Percentiles rank a stretch among this genome's conserved stretches.
Evolutionary conservation across 2,888 invertebrate genomes (phyloP).

Genomic region (Hyalella azteca): DNA sequence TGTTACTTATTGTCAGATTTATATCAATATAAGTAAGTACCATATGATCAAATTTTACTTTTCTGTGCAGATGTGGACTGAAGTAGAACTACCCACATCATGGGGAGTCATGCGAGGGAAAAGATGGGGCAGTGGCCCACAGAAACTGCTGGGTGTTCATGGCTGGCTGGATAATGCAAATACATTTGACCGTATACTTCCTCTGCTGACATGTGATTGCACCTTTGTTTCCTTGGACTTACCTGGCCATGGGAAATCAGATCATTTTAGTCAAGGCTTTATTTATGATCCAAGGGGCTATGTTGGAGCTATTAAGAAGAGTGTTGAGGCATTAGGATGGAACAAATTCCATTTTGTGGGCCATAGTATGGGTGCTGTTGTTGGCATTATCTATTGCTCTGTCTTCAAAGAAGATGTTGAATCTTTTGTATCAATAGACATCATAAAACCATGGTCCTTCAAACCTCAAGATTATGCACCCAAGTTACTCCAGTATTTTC

Average conservation of each 20-base stretch:
- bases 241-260: conserved; percentile 51
- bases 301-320: conserved; percentile 47
- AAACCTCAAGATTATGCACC: conserved; percentile 38
- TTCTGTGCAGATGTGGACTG: conserved; percentile 22
- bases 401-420: conserved; percentile 62
- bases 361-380: conserved; percentile 62
- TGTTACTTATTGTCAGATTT: too few relatives aligned
- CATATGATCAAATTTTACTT: background rate
- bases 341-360: conserved; percentile 59
- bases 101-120: conserved; percentile 24
- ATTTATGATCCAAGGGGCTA: conserved; percentile 51
- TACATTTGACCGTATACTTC: conserved; percentile 48
- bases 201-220: conserved; percentile 35
- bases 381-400: conserved; percentile 62
- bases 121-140: background rate
- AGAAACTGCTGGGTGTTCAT: conserved; percentile 40
- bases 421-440: conserved; percentile 60
- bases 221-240: conserved; percentile 51
- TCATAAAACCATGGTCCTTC: conserved; percentile 50
- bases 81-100: conserved; percentile 14
- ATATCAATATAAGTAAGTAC: too few relatives aligned
- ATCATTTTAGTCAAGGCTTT: conserved; percentile 48
- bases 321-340: conserved; percentile 59
- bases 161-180: conserved; percentile 57
- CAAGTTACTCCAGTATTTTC: conserved; percentile 39